Conservation (phyloP, 2,888 invertebrate species). For the Zygothrica quintamaculata region DNA sequence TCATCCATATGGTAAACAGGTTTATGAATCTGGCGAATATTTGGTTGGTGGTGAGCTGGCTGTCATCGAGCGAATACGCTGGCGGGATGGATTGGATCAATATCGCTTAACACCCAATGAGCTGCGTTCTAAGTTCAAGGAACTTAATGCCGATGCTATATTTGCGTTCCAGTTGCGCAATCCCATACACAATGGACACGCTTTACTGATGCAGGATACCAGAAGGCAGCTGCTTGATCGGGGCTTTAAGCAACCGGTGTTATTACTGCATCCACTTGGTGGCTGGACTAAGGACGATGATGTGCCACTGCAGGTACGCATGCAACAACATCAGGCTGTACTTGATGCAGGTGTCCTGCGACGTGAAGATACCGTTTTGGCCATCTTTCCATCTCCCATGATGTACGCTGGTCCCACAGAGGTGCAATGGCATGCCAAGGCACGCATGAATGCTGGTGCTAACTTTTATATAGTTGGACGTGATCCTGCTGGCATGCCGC, state of each 20-base stretch:
- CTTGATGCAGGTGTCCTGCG: conserved; percentile 94
- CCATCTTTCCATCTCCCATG: conserved; percentile 99
- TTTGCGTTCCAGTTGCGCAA: conserved; percentile 98
- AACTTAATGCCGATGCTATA: conserved; percentile 96
- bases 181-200: conserved; percentile 99
- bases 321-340: conserved; percentile 96
- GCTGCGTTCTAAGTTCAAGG: conserved; percentile 91
- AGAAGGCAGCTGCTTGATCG: conserved; percentile 91
- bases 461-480: conserved; percentile 99
- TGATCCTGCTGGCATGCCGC: conserved; percentile 98
- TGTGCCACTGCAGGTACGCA: conserved; percentile 95
- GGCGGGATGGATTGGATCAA: conserved; percentile 97
- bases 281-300: conserved; percentile 99
- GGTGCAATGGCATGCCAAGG: conserved; percentile 87
- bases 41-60: conserved; percentile 97
- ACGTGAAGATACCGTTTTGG: conserved; percentile 93
- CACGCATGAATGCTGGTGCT: conserved; percentile 95
- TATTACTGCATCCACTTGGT: conserved; percentile 96
- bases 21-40: conserved; percentile 97
- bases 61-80: conserved; percentile 93
- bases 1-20: conserved; percentile 97
- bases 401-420: conserved; percentile 99
- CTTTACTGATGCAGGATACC: conserved; percentile 98
- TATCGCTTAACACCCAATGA: conserved; percentile 98
- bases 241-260: conserved; percentile 96